A percentile compares a stretch with the other conserved stretches of the same genome.
Evolutionary conservation across 2,113 vertebrate genomes (phyloP).

Genomic region (Todiramphus chloris): DNA sequence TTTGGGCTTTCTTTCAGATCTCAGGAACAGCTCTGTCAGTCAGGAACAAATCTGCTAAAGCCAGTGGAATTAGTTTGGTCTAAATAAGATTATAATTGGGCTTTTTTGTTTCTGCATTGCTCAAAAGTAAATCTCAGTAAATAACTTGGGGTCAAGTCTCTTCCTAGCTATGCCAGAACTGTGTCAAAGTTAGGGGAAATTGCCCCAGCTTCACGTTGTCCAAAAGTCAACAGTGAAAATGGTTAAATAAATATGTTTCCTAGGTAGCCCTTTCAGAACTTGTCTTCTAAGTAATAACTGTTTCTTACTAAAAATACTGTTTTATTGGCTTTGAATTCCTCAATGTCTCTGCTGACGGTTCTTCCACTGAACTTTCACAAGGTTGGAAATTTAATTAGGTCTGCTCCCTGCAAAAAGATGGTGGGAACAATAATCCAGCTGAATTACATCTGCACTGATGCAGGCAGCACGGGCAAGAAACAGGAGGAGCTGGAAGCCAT

Average conservation of each 20-base stretch:
- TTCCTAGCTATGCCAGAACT: not conserved
- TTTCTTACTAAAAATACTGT: not conserved
- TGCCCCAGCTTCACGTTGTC: not conserved
- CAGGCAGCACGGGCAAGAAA: not conserved
- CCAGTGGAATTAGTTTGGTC: conserved; percentile 25
- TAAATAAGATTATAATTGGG: conserved; percentile 43
- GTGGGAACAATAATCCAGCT: not conserved
- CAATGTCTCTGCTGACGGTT: accelerated
- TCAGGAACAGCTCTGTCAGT: not conserved
- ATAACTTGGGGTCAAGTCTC: not conserved
- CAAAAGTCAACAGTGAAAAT: not conserved
- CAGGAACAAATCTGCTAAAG: conserved; percentile 19
- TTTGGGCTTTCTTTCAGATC: not conserved
- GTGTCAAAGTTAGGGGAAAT: not conserved
- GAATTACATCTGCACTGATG: not conserved
- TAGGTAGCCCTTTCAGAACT: not conserved
- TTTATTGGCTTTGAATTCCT: not conserved
- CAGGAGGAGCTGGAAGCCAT: not conserved
- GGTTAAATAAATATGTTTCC: not conserved
- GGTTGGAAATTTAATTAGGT: not conserved
- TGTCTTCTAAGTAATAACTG: not conserved
- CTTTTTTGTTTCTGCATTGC: not conserved
- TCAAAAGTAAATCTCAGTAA: conserved; percentile 4
- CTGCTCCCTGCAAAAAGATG: too few species aligned
- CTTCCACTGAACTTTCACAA: not conserved